Evolutionary conservation across 2,888 invertebrate genomes (phyloP).

Genomic region (Hemistola chrysoprasaria): DNA sequence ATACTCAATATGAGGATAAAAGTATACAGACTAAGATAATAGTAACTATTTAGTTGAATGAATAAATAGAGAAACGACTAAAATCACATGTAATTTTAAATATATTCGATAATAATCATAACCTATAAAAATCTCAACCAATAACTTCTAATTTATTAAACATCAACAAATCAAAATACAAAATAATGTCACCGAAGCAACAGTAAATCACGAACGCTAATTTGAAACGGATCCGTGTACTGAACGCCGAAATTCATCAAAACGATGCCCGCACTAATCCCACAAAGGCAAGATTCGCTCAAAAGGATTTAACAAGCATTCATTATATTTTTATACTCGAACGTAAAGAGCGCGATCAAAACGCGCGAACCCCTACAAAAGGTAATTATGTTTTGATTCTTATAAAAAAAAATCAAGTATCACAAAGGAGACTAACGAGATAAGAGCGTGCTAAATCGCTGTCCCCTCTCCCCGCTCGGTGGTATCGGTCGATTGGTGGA

Average conservation of each 20-base stretch:
- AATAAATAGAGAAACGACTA: too few relatives aligned
- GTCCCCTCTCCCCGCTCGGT: constrained; percentile 71
- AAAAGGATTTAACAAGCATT: constrained; percentile 82
- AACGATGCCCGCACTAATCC: constrained; percentile 60
- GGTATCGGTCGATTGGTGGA: constrained; percentile 78
- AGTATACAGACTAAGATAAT: too few relatives aligned
- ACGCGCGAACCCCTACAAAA: constrained; percentile 81
- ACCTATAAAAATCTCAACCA: neutral
- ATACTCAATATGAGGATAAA: too few relatives aligned
- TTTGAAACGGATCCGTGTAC: constrained; percentile 73
- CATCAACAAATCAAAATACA: constrained; percentile 56
- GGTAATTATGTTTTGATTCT: constrained; percentile 83
- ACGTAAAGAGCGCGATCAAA: constrained; percentile 80
- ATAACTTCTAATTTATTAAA: constrained; percentile 7
- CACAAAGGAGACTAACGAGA: constrained; percentile 83
- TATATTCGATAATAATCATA: too few relatives aligned
- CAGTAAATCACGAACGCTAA: constrained; percentile 72
- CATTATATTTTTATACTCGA: constrained; percentile 81
- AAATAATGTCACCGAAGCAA: constrained; percentile 56
- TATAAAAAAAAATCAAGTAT: constrained; percentile 79
- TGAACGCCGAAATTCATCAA: constrained; percentile 50
- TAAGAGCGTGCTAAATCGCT: constrained; percentile 82
- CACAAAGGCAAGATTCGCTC: constrained; percentile 71
- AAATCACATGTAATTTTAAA: too few relatives aligned
- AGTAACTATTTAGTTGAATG: too few relatives aligned